Evolutionary conservation across 2,797 vertebrate genomes (phyloP).

Genomic region (Arrhamphus sclerolepis): DNA sequence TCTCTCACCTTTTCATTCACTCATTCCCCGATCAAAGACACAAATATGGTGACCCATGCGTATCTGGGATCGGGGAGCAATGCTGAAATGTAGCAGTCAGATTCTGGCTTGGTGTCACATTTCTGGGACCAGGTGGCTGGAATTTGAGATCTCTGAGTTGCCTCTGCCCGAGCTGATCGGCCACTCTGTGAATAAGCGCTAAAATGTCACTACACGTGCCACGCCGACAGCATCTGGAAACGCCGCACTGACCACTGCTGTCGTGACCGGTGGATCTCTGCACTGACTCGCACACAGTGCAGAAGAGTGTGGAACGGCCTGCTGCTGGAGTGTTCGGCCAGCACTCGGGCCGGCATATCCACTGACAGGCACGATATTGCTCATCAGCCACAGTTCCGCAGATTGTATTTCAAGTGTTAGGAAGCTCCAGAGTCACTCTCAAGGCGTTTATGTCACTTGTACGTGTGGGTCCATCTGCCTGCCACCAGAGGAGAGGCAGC

Average conservation of each 20-base stretch:
- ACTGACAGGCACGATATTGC: slow-evolving; percentile 80
- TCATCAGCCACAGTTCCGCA: slow-evolving; percentile 81
- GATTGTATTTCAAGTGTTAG: slow-evolving; percentile 81
- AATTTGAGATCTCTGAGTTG: slow-evolving; percentile 72
- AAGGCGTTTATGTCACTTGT: slow-evolving; percentile 76
- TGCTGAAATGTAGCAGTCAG: slow-evolving; percentile 52
- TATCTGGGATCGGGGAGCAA: slow-evolving; percentile 26
- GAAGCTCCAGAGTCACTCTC: slow-evolving; percentile 78
- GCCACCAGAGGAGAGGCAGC: slow-evolving; percentile 56
- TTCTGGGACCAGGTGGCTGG: slow-evolving; percentile 70
- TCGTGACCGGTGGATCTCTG: slow-evolving; percentile 26
- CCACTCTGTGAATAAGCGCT: slow-evolving; percentile 62
- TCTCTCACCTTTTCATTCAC: neutral
- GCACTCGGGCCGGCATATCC: slow-evolving; percentile 78
- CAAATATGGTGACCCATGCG: slow-evolving; percentile 14
- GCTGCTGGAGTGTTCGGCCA: slow-evolving; percentile 74
- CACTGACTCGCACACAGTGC: slow-evolving; percentile 8
- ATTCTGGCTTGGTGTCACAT: slow-evolving; percentile 74
- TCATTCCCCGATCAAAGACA: slow-evolving; percentile 19
- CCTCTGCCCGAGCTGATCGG: slow-evolving; percentile 52
- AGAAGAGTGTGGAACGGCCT: slow-evolving; percentile 24
- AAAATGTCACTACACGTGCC: slow-evolving; percentile 62
- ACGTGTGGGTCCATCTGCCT: slow-evolving; percentile 66
- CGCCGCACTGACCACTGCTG: slow-evolving; percentile 23
- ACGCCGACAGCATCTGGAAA: slow-evolving; percentile 42